phyloP scores from a whole-genome alignment of 2,113 vertebrate genomes.

The Menura novaehollandiae region DNA sequence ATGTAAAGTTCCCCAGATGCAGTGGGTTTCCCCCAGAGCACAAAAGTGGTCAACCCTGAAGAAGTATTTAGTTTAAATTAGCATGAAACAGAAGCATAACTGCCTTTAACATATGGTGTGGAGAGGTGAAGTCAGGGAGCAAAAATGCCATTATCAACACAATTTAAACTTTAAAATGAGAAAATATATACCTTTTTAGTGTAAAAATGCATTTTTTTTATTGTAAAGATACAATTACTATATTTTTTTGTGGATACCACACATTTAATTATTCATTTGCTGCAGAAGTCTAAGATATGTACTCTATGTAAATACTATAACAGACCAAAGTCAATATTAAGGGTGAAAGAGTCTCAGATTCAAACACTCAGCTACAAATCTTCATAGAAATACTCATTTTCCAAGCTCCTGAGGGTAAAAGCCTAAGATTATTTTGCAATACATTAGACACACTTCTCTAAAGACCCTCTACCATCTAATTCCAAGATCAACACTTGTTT shows the following conservation, averaged over 20 bases:
- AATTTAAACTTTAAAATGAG: not conserved
- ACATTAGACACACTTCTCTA: not conserved
- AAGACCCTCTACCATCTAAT: not conserved
- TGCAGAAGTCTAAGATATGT: not conserved
- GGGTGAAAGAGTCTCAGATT: not conserved
- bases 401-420: not conserved
- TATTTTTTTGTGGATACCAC: not conserved
- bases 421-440: not conserved
- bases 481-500: not conserved
- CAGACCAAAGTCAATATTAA: not conserved
- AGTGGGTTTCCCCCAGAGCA: not conserved
- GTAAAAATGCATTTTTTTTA: too few species aligned
- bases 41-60: not conserved
- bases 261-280: not conserved
- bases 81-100: not conserved
- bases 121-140: not conserved
- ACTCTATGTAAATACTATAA: not conserved
- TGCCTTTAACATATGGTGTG: rapidly evolving
- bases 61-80: not conserved
- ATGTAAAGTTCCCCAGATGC: not conserved
- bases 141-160: not conserved
- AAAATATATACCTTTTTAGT: not conserved
- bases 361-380: not conserved
- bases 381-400: not conserved
- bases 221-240: not conserved